Evolutionary conservation across 2,797 vertebrate genomes (phyloP), one percentile per base, ranked within the genome.

Genomic region (Sarcophilus harrisii): DNA sequence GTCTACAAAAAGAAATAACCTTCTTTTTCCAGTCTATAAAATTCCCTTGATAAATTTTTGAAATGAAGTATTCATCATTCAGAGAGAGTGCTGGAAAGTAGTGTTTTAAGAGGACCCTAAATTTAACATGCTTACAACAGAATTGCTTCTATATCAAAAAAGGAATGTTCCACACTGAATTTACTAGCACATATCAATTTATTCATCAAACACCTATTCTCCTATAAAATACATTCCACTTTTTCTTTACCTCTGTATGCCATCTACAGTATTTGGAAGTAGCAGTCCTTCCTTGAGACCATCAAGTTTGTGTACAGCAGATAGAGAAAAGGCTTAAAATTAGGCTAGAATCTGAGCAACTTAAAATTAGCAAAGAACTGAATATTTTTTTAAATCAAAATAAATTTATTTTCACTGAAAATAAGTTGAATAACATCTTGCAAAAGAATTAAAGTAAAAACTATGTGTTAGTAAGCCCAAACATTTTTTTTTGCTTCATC

Each of bases 141-240:
- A 98, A 97, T 94, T 96, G 96, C 91, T 92, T 94, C 73, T 58
- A 57, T 93, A 91, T 96, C 92, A 96, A 94, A 89, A 94, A 96
- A 92, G 54, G 54, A 96, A 97, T 90, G 73, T 57, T 93, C 60
- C 57, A 95, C 89, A 58, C 91, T 94, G 73, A 95, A 95, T 96
- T 96, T 97, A 96, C 60, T 94, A 97, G 92, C 55, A 93, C 14
- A 95, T 28, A 95, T 96, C 96, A 96, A 96, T 94, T 97, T 97
- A 94, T 95, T 96, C 91, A 95, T 95, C 59, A 95, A 95, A 93
- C 30, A 81, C 52, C 60, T 94, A 93, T 94, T 95, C 87, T 94
- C 18, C 91, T 96, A 12, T 94, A 95, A 96, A 96, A 95, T 94
- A 60, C 30, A 90, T 3, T 92, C 91, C 57, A 66, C 93, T 96